Evolutionary conservation across 2,113 vertebrate genomes (phyloP).

Genomic region (Melanerpes formicivorus): DNA sequence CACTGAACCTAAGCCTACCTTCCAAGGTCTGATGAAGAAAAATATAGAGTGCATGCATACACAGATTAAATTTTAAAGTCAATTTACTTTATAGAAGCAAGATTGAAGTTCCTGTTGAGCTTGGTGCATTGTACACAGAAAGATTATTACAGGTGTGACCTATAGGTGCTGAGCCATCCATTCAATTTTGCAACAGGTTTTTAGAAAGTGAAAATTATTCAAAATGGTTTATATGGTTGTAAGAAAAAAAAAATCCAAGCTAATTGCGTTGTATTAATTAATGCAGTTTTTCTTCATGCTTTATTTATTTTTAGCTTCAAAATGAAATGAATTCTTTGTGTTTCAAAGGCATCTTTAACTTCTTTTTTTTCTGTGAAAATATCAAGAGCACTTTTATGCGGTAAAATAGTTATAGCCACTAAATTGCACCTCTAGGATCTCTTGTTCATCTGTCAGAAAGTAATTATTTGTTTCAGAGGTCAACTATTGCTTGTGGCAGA

Average conservation of each 20-base stretch:
- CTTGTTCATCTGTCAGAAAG: background rate
- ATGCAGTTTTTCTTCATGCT: background rate
- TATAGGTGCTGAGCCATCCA: background rate
- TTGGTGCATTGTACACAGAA: background rate
- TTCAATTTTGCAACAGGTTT: background rate
- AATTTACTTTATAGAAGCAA: background rate
- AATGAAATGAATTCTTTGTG: background rate
- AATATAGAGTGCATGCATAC: background rate
- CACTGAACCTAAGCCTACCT: background rate
- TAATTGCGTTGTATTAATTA: background rate
- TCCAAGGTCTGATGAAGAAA: background rate
- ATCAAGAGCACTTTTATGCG: background rate
- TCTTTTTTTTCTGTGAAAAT: background rate
- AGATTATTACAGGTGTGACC: background rate
- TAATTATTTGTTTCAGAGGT: conserved; percentile 9
- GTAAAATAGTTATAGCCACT: background rate
- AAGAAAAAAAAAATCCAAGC: background rate
- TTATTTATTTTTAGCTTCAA: background rate
- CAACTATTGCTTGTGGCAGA: background rate
- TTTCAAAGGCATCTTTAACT: background rate
- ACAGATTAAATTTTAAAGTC: background rate
- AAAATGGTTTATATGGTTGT: background rate
- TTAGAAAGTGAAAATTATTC: background rate
- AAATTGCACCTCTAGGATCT: background rate
- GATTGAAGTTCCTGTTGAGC: background rate